Evolutionary conservation across 2,888 invertebrate species (phyloP).

Genomic region (Pandemis cinnamomeana): DNA sequence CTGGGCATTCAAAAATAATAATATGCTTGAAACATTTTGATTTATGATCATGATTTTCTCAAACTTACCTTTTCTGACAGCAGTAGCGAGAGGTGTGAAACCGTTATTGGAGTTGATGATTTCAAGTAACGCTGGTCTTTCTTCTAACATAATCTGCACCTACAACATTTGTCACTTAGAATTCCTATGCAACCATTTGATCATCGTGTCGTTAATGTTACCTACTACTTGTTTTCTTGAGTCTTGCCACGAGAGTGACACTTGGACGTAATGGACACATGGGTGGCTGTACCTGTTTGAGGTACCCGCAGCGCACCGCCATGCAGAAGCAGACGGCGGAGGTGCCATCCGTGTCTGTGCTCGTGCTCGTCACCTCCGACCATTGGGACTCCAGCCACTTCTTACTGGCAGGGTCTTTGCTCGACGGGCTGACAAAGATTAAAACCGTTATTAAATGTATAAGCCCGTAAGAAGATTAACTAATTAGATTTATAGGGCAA

Average conservation of each 20-base stretch:
- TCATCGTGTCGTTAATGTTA: background rate
- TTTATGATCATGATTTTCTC: too few species aligned
- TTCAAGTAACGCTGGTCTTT: slow-evolving; percentile 75
- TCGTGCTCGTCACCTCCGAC: slow-evolving; percentile 69
- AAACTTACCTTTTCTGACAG: slow-evolving; percentile 69
- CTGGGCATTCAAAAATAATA: too few species aligned
- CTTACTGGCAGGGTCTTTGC: background rate
- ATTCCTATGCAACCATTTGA: background rate
- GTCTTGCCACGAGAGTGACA: too few species aligned
- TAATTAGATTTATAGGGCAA: too few species aligned
- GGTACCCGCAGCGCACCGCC: slow-evolving; percentile 75
- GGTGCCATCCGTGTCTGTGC: slow-evolving; percentile 69
- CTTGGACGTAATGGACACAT: too few species aligned
- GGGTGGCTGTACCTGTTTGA: slow-evolving; percentile 63
- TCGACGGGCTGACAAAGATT: background rate
- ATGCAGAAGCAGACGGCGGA: slow-evolving; percentile 74
- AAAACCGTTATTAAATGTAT: too few species aligned
- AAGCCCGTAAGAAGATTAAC: too few species aligned
- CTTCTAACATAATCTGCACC: slow-evolving; percentile 74
- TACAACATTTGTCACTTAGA: slow-evolving; percentile 43
- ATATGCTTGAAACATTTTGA: too few species aligned
- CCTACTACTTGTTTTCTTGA: too few species aligned
- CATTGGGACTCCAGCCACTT: slow-evolving; percentile 66
- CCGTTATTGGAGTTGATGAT: slow-evolving; percentile 74
- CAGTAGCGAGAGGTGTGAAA: slow-evolving; percentile 82